Base-by-base conservation (phyloP, 2,113 vertebrate species). In the Scytalopus superciliaris region DNA sequence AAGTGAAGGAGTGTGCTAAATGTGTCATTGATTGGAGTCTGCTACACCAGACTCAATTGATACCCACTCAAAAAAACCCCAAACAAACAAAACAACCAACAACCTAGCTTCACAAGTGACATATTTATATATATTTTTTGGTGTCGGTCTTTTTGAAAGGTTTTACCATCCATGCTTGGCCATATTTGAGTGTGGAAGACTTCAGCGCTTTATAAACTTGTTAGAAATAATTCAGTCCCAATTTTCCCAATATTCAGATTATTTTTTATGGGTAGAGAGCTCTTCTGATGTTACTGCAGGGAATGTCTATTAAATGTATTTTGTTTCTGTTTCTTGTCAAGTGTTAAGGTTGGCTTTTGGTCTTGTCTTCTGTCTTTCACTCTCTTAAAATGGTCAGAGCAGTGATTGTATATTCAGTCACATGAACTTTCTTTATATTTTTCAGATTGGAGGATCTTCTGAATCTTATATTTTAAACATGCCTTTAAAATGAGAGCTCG, bases 1-100 rank as follows among this genome's bases (percentile, higher is more conserved):
- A 79, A 89, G 70, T 84, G 93, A 88, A 93, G 39, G 52, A 91
- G 77, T 68, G 53, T 85, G 63, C 70, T 94, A 60, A 96, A 57
- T 73, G 67, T 73, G 67, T 75, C 59, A 53, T 68, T 78, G 70
- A 68, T 90, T 76, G 2, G 19, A 89, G 81, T 85, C 87, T 91
- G 39, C 2, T 16, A 22, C 19, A 31, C 33, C 74, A 91, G 84
- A 82, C 87, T 87, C 53, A 59, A 50, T 33, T 78, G 87, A 72
- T 79, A 68, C 0, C 49, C 22, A 44, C 27, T 84, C 3, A 12
- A 25, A 67, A 37, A 39, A 30, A 22, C 19, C 31, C 13, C n/a
- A 52, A n/a, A 3, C 27, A 83, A 37, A 33, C 33, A 63, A 49
- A 40, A 5, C 30, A 83, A 37, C 33, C 21, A 77, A 73, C 25